A percentile compares a stretch with the other conserved stretches of the same genome.
Conservation (phyloP, 2,888 invertebrate genomes). For the Notodonta ziczac region DNA sequence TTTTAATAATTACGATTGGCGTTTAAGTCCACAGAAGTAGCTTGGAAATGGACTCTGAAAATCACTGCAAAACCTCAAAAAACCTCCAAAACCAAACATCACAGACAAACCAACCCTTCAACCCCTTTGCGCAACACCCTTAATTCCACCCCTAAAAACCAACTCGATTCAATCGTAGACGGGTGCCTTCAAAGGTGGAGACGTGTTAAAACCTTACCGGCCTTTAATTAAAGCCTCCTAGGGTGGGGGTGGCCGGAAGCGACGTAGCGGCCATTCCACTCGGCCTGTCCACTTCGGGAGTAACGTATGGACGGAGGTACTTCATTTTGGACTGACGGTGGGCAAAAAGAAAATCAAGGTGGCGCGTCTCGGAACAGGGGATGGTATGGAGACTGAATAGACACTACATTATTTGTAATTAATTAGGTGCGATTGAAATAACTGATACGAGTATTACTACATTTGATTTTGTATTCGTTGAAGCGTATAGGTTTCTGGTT, state of each 20-base stretch:
- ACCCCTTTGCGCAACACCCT: conserved; percentile 43
- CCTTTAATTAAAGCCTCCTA: conserved; percentile 78
- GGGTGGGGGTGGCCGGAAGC: conserved; percentile 47
- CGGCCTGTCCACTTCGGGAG: conserved; percentile 74
- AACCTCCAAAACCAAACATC: conserved; percentile 34
- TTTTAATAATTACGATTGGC: too few relatives aligned
- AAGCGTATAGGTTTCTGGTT: background rate
- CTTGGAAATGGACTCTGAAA: background rate
- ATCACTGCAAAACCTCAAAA: conserved; percentile 19
- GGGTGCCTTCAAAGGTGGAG: conserved; percentile 66
- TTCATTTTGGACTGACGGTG: conserved; percentile 76
- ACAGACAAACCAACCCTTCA: conserved; percentile 40
- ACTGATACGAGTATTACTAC: background rate
- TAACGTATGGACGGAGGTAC: conserved; percentile 74
- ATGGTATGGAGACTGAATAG: conserved; percentile 42
- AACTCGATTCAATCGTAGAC: conserved; percentile 51
- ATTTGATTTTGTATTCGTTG: background rate
- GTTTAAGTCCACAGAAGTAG: too few relatives aligned
- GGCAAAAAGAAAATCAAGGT: conserved; percentile 72
- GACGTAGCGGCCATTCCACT: conserved; percentile 64
- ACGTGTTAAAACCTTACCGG: conserved; percentile 80
- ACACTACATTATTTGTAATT: background rate
- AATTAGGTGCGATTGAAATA: background rate
- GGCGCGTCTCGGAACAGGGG: conserved; percentile 54
- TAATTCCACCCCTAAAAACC: conserved; percentile 43